Base-by-base conservation (phyloP, 1,140 invertebrate genomes). In the Microplitis mediator region DNA sequence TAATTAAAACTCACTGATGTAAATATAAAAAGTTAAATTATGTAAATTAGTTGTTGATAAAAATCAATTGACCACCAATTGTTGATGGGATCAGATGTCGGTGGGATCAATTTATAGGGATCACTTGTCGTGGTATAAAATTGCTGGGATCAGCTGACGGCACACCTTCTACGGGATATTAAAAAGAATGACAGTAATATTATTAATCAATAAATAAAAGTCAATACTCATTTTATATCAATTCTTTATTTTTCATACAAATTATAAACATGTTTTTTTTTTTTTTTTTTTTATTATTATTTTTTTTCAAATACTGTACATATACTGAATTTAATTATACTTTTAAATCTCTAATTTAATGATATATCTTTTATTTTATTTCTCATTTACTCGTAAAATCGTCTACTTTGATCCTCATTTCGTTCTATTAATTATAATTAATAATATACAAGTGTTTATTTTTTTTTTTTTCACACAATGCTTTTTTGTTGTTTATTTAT, bases 291-390 rank as follows among this genome's bases (percentile, higher is more conserved):
- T 39, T 39, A 23, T 23, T 23, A 23, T 23, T 23, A 23, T 39
- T 89, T 90, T 89, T 89, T 85, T 89, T 90, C 89, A 90, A 90
- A 90, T 90, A 90, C 89, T 90, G 89, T 90, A 90, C 89, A 90
- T 89, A 89, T 89, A 89, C 87, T 89, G 88, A 89, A 86, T 88
- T 87, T 87, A 87, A 88, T 85, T 85, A 86, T 82, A 69, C 36
- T 86, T 87, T 87, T 86, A 87, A 87, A 87, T 82, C 80, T 86
- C 86, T 87, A 87, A 86, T 86, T 86, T 85, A 86, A 86, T 87
- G 86, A 87, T 87, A 87, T 86, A 87, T 87, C 82, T 84, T 84
- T 86, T 86, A 80, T 82, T 84, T 85, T 84, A 82, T 83, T 82
- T 80, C 79, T 64, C 82, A 84, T 86, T 86, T 84, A 86, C 81